phyloP scores from a whole-genome alignment of 2,888 invertebrate species.

The Trichogramma dendrolimi region DNA sequence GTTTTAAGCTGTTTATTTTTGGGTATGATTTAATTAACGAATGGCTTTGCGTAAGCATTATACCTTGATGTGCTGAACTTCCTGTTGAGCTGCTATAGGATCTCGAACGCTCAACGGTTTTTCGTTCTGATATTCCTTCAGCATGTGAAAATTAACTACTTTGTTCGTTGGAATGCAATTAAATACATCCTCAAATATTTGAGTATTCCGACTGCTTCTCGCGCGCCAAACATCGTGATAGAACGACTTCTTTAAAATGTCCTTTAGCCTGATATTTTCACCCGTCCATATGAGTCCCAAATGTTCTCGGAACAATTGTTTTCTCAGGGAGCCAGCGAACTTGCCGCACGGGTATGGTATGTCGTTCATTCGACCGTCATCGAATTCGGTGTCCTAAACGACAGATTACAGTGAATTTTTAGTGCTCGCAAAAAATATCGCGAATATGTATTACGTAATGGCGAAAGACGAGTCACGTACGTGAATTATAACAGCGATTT shows the following conservation, averaged over 20 bases:
- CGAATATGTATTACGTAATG: not conserved
- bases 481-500: conserved; percentile 84
- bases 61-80: conserved; percentile 71
- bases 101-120: conserved; percentile 69
- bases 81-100: conserved; percentile 67
- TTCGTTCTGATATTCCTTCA: conserved; percentile 73
- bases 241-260: conserved; percentile 73
- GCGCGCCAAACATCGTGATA: conserved; percentile 80
- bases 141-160: conserved; percentile 71
- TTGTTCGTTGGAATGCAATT: conserved; percentile 83
- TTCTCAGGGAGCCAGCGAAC: conserved; percentile 80
- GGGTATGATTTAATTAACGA: too few relatives aligned
- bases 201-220: conserved; percentile 77
- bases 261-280: conserved; percentile 63
- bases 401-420: not conserved
- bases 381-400: conserved; percentile 71
- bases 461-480: conserved; percentile 49
- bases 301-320: conserved; percentile 86
- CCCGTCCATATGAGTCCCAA: conserved; percentile 65
- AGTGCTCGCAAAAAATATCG: not conserved
- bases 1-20: too few relatives aligned
- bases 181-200: conserved; percentile 88
- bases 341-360: conserved; percentile 76
- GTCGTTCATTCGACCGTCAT: conserved; percentile 79
- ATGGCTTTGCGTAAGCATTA: not conserved